Conservation (phyloP, 2,113 vertebrate genomes). For the Phocoena sinus region DNA sequence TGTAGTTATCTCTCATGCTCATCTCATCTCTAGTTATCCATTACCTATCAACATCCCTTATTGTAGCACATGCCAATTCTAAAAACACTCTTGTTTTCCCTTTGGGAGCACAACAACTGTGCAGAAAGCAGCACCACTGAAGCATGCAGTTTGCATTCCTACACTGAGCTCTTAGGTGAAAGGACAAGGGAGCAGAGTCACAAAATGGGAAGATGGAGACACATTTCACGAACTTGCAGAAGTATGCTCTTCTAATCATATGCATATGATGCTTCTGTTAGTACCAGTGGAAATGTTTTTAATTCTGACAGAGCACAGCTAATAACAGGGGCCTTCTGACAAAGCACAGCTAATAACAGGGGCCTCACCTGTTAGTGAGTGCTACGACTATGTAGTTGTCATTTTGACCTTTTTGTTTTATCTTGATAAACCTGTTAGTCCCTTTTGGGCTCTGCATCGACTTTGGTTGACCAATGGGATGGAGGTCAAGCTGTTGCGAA, state of each 20-base stretch:
- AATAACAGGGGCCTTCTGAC: background rate
- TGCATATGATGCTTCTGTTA: background rate
- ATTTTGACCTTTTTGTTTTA: conserved; percentile 26
- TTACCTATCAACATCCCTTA: background rate
- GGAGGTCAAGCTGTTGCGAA: background rate
- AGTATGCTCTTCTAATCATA: conserved; percentile 1
- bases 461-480: background rate
- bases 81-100: background rate
- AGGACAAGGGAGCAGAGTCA: background rate
- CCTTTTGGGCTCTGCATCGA: background rate
- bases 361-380: background rate
- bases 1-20: background rate
- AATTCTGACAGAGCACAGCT: background rate
- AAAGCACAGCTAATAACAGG: background rate
- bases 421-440: background rate
- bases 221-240: background rate
- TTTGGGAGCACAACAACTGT: background rate
- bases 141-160: conserved; percentile 29
- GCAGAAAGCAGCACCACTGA: background rate
- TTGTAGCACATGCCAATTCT: background rate
- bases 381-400: background rate
- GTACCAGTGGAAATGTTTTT: background rate
- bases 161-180: conserved; percentile 13
- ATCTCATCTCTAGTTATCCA: background rate
- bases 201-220: conserved; percentile 22